Percentiles rank a stretch among this genome's conserved stretches.
phyloP scores from a whole-genome alignment of 2,113 vertebrate species.

The Vidua chalybeata region DNA sequence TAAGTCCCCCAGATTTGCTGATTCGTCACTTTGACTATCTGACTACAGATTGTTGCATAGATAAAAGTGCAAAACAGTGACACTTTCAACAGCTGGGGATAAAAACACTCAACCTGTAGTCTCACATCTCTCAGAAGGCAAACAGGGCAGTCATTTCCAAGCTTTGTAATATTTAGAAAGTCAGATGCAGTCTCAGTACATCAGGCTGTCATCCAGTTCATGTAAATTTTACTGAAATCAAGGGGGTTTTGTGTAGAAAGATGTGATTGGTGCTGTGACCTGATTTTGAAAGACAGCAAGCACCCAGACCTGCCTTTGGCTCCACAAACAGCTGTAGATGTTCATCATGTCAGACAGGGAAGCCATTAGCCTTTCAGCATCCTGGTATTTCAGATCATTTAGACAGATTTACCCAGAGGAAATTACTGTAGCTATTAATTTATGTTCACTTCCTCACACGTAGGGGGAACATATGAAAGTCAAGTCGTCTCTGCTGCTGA shows the following conservation, averaged over 20 bases:
- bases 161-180: not conserved
- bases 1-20: not conserved
- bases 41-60: not conserved
- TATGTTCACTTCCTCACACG: conserved; percentile 2
- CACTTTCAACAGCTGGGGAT: not conserved
- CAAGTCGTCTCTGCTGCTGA: conserved; percentile 6
- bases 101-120: not conserved
- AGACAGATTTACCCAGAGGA: conserved; percentile 26
- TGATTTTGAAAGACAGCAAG: not conserved
- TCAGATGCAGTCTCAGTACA: not conserved
- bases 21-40: not conserved
- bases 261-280: not conserved
- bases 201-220: not conserved
- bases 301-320: not conserved
- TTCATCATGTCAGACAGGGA: not conserved
- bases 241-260: not conserved
- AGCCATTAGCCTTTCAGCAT: conserved; percentile 30
- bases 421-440: conserved; percentile 47
- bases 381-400: not conserved
- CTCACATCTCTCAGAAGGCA: not conserved
- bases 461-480: conserved; percentile 25
- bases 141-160: not conserved
- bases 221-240: not conserved
- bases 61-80: not conserved
- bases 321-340: conserved; percentile 9